Conservation (phyloP, 2,888 invertebrate genomes). For the Liodrosophila aerea region DNA sequence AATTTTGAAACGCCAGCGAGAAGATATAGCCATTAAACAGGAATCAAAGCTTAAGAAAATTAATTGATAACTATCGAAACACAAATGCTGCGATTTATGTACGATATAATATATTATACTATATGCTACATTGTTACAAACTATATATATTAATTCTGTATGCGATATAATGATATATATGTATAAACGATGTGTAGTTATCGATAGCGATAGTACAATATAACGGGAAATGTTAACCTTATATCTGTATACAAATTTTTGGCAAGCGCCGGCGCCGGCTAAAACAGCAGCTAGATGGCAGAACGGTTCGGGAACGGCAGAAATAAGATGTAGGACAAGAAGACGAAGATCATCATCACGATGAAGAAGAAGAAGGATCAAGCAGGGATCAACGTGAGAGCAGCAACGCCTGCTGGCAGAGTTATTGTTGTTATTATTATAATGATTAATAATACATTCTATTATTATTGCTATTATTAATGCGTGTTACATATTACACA, state of each 20-base stretch:
- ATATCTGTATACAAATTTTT: constrained; percentile 30
- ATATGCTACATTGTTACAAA: constrained; percentile 3
- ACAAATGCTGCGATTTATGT: constrained; percentile 27
- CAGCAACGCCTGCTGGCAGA: constrained; percentile 58
- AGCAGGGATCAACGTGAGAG: constrained; percentile 53
- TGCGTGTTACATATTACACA: constrained; percentile 52
- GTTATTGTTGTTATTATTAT: constrained; percentile 67
- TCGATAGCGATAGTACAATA: constrained; percentile 1
- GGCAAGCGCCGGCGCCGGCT: constrained; percentile 75
- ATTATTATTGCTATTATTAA: constrained; percentile 51
- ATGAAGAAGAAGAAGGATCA: constrained; percentile 42
- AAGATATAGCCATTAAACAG: constrained; percentile 53
- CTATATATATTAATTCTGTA: no score
- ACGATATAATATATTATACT: constrained; percentile 15
- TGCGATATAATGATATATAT: constrained; percentile 1
- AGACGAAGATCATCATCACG: background rate
- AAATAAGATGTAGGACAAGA: background rate
- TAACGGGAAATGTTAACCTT: background rate
- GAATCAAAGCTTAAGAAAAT: no score
- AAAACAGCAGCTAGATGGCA: constrained; percentile 43
- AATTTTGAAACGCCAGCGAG: constrained; percentile 54
- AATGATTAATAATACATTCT: constrained; percentile 39
- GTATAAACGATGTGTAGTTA: background rate
- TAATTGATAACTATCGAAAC: no score
- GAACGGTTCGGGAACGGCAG: constrained; percentile 5